phyloP scores from a whole-genome alignment of 1,140 invertebrate species.

The Polyergus mexicanus region DNA sequence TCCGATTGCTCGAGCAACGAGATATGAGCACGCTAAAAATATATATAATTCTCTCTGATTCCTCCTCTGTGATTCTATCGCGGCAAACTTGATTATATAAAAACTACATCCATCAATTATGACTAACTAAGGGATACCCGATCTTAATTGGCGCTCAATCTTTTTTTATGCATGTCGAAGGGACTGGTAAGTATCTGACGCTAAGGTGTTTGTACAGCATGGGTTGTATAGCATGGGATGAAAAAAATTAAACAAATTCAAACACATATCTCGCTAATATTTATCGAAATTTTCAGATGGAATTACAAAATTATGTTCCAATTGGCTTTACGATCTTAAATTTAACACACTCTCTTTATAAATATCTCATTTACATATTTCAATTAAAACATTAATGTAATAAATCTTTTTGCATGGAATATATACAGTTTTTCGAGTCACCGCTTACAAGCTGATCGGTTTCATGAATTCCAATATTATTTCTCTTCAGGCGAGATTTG shows the following conservation, averaged over 20 bases:
- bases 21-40: constrained; percentile 4
- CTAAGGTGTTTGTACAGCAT: constrained; percentile 30
- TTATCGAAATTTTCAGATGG: neutral
- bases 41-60: neutral
- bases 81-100: constrained; percentile 13
- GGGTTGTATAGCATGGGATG: neutral
- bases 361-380: constrained; percentile 5
- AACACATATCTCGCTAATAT: neutral
- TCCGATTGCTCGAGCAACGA: neutral
- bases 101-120: constrained; percentile 41
- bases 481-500: constrained; percentile 27
- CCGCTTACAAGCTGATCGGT: neutral
- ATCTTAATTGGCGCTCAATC: constrained; percentile 60
- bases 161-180: constrained; percentile 77
- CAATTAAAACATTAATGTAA: neutral
- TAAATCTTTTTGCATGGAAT: neutral
- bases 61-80: neutral
- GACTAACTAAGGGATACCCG: constrained; percentile 48
- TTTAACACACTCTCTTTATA: neutral
- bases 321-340: constrained; percentile 3
- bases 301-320: constrained; percentile 4
- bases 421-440: neutral
- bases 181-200: constrained; percentile 77
- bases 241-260: neutral
- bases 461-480: constrained; percentile 24